Conservation (phyloP, 2,113 vertebrate species). For the Puffinus mauretanicus region DNA sequence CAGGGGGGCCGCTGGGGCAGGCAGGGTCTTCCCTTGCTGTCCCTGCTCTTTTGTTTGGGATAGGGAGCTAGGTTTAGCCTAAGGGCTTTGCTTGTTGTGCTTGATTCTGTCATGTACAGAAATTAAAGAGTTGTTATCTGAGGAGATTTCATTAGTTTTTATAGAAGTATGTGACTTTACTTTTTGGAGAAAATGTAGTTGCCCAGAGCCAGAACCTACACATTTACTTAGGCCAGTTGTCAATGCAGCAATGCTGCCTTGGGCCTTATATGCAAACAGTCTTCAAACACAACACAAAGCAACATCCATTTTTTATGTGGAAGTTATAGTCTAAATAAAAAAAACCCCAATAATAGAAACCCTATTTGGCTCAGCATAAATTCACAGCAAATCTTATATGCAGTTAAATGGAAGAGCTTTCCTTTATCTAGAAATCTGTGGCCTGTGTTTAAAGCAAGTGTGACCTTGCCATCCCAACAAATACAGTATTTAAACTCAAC, state of each 20-base stretch:
- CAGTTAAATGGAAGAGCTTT: background rate
- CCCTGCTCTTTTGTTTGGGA: background rate
- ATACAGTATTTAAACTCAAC: background rate
- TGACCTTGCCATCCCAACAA: background rate
- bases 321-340: background rate
- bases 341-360: background rate
- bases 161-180: background rate
- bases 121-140: background rate
- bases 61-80: background rate
- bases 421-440: background rate
- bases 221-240: fast-evolving
- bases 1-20: background rate
- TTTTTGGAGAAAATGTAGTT: background rate
- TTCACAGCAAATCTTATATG: background rate
- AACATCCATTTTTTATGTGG: background rate
- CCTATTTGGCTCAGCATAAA: background rate
- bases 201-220: background rate
- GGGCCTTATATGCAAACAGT: background rate
- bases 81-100: background rate
- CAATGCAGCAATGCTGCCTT: background rate
- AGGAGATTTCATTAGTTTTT: background rate
- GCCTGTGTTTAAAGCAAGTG: background rate
- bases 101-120: background rate
- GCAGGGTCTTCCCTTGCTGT: background rate
- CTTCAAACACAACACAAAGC: background rate